Percentiles rank a stretch among this genome's conserved stretches.
These are phyloP conservation scores for Ammodytes marinus DNA, from an alignment of 2,113 vertebrate genomes.

Conservation along the genomic window DNA sequence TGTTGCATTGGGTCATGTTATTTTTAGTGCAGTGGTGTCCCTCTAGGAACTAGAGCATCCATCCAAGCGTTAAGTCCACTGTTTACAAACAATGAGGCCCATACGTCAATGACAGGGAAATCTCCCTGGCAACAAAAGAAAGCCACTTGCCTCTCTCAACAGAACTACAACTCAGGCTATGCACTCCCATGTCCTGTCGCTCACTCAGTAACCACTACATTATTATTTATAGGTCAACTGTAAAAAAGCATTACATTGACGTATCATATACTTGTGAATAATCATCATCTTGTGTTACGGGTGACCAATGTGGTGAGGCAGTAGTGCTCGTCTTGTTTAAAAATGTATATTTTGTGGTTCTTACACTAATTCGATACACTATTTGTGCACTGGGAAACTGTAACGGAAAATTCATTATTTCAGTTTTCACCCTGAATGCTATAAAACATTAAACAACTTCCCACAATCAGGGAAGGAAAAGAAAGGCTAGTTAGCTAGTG, in stretches of 20 bases:
- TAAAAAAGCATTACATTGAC: background rate
- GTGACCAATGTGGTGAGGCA: background rate
- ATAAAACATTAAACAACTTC: too few relatives aligned
- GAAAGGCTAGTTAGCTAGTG: too few relatives aligned
- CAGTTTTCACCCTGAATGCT: too few relatives aligned
- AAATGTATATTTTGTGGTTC: background rate
- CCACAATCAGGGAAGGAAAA: too few relatives aligned
- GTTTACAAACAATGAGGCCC: conserved; percentile 37
- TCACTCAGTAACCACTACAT: background rate
- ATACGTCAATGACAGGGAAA: conserved; percentile 5
- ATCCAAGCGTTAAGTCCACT: conserved; percentile 16
- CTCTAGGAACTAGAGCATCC: conserved; percentile 7
- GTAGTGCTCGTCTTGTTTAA: too few relatives aligned
- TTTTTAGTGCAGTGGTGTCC: conserved; percentile 56
- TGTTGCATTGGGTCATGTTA: conserved; percentile 27
- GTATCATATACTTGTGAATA: background rate
- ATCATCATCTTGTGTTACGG: background rate
- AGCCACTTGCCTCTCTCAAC: background rate
- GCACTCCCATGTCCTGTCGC: background rate
- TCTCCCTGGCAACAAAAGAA: conserved; percentile 13
- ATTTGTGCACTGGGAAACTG: background rate
- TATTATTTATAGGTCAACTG: too few relatives aligned
- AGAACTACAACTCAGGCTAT: too few relatives aligned
- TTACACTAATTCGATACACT: background rate
- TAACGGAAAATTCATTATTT: too few relatives aligned